Conservation (phyloP, 92 coral and sea anemone species). For the Desmophyllum pertusum region DNA sequence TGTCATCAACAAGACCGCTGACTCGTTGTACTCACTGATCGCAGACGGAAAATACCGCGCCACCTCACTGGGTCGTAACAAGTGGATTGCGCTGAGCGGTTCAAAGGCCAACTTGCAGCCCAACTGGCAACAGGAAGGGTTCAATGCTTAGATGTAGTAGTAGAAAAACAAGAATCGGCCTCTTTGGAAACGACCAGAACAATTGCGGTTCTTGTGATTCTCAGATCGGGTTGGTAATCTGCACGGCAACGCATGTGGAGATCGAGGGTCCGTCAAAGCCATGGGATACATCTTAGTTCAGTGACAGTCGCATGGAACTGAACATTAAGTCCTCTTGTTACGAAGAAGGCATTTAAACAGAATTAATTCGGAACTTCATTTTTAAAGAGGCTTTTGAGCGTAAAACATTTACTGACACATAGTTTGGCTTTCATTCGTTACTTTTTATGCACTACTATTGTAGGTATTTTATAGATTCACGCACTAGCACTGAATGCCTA, state of each 20-base stretch:
- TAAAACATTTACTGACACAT: too few species aligned
- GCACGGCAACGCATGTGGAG: not conserved
- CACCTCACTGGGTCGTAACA: conserved; percentile 16
- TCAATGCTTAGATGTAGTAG: not conserved
- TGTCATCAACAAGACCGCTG: not conserved
- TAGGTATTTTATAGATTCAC: too few species aligned
- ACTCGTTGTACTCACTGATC: conserved; percentile 17
- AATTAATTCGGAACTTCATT: too few species aligned
- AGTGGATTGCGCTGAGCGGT: not conserved
- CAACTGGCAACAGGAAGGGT: conserved; percentile 13
- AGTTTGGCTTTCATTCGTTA: too few species aligned
- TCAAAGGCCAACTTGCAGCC: not conserved
- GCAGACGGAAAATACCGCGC: conserved; percentile 9
- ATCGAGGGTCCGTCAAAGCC: not conserved
- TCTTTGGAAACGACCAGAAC: conserved; percentile 14
- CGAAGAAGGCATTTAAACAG: not conserved
- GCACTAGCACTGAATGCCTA: too few species aligned
- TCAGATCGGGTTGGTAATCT: not conserved
- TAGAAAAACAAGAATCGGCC: not conserved
- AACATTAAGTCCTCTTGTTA: not conserved
- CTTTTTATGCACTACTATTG: too few species aligned
- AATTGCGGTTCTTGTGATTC: conserved; percentile 6
- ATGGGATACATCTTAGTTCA: not conserved
- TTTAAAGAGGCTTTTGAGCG: too few species aligned
- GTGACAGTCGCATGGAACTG: not conserved